These are phyloP conservation scores for Benthochromis sp. DNA, from an alignment of 2,113 vertebrate species.

Conservation along the genomic window DNA sequence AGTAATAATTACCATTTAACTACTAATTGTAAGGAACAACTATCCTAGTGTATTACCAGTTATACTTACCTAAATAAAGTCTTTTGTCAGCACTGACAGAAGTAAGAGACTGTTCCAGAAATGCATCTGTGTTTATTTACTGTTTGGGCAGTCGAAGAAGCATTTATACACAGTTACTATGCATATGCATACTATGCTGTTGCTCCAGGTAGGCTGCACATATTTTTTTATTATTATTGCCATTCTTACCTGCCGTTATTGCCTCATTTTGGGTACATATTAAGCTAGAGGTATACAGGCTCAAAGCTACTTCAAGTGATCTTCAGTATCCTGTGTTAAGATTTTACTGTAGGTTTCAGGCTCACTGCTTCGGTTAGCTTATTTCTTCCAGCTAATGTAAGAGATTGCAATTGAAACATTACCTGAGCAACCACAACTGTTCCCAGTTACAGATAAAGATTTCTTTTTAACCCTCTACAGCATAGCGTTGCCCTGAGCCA, in stretches of 20 bases:
- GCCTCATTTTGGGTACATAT: neutral
- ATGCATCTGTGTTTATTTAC: neutral
- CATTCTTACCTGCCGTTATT: neutral
- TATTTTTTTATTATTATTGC: neutral
- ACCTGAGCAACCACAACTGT: neutral
- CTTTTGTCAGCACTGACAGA: neutral
- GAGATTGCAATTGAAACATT: neutral
- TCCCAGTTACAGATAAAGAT: neutral
- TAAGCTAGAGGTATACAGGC: neutral
- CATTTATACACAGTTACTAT: neutral
- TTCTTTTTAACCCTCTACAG: neutral
- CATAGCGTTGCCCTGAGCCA: neutral
- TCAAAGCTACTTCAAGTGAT: neutral
- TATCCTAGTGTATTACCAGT: neutral
- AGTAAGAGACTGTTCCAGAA: neutral
- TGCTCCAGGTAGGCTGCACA: neutral
- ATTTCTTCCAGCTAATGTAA: neutral
- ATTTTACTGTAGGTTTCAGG: neutral
- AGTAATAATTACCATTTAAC: neutral
- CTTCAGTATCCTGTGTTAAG: neutral
- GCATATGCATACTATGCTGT: neutral
- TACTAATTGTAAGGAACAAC: neutral
- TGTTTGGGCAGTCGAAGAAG: neutral
- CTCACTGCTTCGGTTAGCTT: neutral
- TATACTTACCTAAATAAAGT: neutral